Evolutionary conservation across 2,113 vertebrate species (phyloP).

Genomic region (Tiliqua scincoides): DNA sequence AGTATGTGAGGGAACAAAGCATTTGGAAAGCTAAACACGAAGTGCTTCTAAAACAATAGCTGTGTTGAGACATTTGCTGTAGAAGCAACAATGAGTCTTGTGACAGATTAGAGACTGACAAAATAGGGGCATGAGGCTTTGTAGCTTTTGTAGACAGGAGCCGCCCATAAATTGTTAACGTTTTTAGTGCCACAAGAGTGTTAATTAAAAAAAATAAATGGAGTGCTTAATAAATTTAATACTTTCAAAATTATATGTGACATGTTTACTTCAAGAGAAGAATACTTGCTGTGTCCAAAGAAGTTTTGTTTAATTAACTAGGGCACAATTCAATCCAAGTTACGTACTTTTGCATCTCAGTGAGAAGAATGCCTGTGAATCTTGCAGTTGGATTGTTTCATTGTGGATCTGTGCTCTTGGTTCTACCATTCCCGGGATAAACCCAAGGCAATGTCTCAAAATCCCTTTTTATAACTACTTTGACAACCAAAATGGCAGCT

Average conservation of each 20-base stretch:
- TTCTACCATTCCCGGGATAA: neutral
- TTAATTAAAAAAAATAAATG: neutral
- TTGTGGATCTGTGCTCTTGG: neutral
- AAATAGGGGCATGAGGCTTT: no score
- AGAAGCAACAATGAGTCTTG: no score
- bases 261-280: neutral
- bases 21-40: no score
- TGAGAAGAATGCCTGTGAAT: neutral
- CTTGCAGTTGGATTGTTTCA: neutral
- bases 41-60: no score
- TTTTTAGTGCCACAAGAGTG: no score
- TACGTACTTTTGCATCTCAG: neutral
- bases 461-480: slow-evolving; percentile 19
- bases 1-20: no score
- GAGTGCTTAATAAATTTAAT: neutral
- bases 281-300: neutral
- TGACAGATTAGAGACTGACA: no score
- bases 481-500: slow-evolving; percentile 45
- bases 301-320: neutral
- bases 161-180: no score
- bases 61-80: no score
- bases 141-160: no score
- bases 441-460: neutral
- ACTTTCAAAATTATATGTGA: neutral
- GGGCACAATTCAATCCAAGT: neutral